Base-by-base conservation (phyloP, 30 jellyfish, hydroid and myxozoan species). In the Aurelia sp. region DNA sequence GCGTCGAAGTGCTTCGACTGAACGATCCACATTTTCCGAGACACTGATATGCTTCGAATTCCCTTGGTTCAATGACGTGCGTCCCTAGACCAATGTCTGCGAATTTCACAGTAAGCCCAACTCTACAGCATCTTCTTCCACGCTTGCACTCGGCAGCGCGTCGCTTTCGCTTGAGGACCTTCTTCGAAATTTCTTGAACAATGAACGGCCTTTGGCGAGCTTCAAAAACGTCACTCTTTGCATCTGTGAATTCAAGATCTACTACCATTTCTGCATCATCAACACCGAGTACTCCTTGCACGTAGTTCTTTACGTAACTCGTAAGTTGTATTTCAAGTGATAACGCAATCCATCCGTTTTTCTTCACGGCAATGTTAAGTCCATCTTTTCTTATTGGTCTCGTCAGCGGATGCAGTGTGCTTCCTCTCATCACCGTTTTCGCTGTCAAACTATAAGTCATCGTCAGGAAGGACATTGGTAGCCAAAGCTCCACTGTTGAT, bases 1-100 rank as follows among this genome's bases (percentile, higher is more conserved):
- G 70, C 64, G 93, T 55, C 22, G 87, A 44, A 48, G 74, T 47
- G 58, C 84, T 84, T 19, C 63, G 52, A 62, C 93, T 84, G 19
- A 51, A 73, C 35, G 93, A 47, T 4, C 93, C 93, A 20, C 93
- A 84, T 4, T 62, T 73, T 5, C 93, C 93, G 7, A 72, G 74
- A 19, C 93, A 84, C 15, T 84, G 93, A 60, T 71, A 84, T 10
- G 93, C 93, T 22, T 84, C 93, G 27, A 84, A 84, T 15, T 76
- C 73, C 61, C 84, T 65, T 59, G 93, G 93, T 53, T 84, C 87
- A 8, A 84, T 84, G 60, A 84, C 68, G 77, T 72, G 87, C 4
- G 63, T 21, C 7, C 52, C 68, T 27, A 84, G 72, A 27, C 93
- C 93, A 57, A 84, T 84, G 17, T 72, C 93, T 0, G 81, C 87